A percentile compares a stretch with the other conserved stretches of the same genome.
These are phyloP conservation scores for Amaurobius ferox DNA, from an alignment of 2,888 invertebrate genomes.

Conservation along the genomic window DNA sequence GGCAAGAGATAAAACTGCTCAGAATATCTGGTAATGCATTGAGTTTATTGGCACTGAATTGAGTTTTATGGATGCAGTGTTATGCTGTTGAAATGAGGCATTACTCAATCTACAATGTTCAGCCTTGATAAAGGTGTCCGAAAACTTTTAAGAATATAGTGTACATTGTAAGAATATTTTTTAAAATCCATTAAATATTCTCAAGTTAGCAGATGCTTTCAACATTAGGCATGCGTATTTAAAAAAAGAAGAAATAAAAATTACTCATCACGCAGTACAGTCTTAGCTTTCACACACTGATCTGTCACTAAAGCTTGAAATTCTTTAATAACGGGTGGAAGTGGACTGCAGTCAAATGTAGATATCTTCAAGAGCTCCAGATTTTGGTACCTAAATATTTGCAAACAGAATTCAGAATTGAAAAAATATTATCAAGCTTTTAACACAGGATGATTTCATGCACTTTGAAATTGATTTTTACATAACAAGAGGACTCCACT, in stretches of 20 bases:
- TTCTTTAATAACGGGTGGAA: slow-evolving; percentile 39
- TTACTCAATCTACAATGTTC: too few relatives aligned
- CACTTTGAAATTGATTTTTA: background rate
- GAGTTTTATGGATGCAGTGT: too few relatives aligned
- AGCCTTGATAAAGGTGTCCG: too few relatives aligned
- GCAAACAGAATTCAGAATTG: background rate
- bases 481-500: background rate
- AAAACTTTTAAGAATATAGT: too few relatives aligned
- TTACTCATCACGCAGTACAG: slow-evolving; percentile 31
- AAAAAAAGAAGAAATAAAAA: background rate
- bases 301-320: slow-evolving; percentile 28
- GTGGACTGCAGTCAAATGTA: slow-evolving; percentile 40
- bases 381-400: slow-evolving; percentile 39
- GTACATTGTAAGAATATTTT: too few relatives aligned
- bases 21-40: too few relatives aligned
- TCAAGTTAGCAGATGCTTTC: too few relatives aligned
- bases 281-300: slow-evolving; percentile 26
- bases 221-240: too few relatives aligned
- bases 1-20: too few relatives aligned
- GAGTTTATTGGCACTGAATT: too few relatives aligned
- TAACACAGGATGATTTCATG: background rate
- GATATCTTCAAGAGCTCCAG: slow-evolving; percentile 24
- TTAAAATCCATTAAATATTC: too few relatives aligned
- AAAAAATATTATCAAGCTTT: background rate
- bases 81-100: too few relatives aligned